phyloP scores from a whole-genome alignment of 2,797 vertebrate species.

The Mallotus villosus region DNA sequence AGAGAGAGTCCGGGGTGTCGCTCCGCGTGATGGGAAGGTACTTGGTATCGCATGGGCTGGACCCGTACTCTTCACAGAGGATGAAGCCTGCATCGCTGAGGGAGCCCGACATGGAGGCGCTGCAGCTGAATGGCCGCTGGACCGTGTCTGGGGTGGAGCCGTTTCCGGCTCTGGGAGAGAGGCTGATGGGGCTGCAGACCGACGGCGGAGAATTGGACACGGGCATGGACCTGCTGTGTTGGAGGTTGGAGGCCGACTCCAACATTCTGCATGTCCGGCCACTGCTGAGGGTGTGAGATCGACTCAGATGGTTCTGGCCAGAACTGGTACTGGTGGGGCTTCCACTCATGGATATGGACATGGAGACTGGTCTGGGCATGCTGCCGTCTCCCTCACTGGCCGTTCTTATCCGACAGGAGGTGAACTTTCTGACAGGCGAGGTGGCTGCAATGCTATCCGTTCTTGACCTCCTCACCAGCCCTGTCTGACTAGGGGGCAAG shows the following conservation, averaged over 20 bases:
- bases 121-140: slow-evolving; percentile 85
- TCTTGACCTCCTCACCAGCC: slow-evolving; percentile 84
- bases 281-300: slow-evolving; percentile 81
- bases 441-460: slow-evolving; percentile 85
- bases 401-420: slow-evolving; percentile 83
- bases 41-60: slow-evolving; percentile 79
- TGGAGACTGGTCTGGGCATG: slow-evolving; percentile 74
- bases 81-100: slow-evolving; percentile 91
- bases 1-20: slow-evolving; percentile 87
- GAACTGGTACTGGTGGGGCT: slow-evolving; percentile 85
- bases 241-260: slow-evolving; percentile 73
- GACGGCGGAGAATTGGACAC: slow-evolving; percentile 83
- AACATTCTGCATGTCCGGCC: slow-evolving; percentile 75
- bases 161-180: slow-evolving; percentile 79
- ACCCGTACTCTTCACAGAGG: slow-evolving; percentile 90
- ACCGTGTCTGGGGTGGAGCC: slow-evolving; percentile 63
- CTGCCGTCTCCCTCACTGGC: slow-evolving; percentile 91
- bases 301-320: slow-evolving; percentile 77
- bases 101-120: slow-evolving; percentile 88
- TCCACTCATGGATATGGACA: slow-evolving; percentile 73
- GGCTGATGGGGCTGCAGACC: slow-evolving; percentile 83
- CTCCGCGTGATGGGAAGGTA: slow-evolving; percentile 82
- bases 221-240: slow-evolving; percentile 87
- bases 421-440: slow-evolving; percentile 75
- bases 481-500: slow-evolving; percentile 91